These are phyloP conservation scores for Myrmecobius fasciatus DNA, from an alignment of 2,113 vertebrate species.

Conservation along the genomic window DNA sequence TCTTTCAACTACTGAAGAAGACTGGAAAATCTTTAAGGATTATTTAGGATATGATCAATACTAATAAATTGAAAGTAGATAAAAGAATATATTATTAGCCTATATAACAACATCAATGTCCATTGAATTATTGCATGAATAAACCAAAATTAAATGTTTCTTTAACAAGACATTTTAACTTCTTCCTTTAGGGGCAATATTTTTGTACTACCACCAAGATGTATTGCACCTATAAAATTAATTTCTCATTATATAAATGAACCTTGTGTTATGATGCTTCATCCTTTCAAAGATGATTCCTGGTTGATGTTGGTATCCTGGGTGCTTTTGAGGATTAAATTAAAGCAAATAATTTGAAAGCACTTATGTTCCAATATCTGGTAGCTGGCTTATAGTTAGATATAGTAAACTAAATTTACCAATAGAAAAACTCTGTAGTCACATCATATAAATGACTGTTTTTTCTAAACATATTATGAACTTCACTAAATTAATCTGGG, in stretches of 20 bases:
- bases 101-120: background rate
- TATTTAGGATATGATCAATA: background rate
- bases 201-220: background rate
- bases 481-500: background rate
- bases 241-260: background rate
- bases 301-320: background rate
- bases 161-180: background rate
- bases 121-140: background rate
- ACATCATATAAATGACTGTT: background rate
- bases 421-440: background rate
- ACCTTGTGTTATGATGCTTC: background rate
- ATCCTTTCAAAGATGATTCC: background rate
- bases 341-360: slow-evolving; percentile 1
- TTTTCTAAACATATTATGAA: background rate
- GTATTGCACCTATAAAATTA: background rate
- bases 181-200: background rate
- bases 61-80: background rate
- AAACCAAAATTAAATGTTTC: background rate
- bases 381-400: background rate
- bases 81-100: slow-evolving; percentile 12
- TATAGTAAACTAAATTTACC: background rate
- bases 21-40: background rate
- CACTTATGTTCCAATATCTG: background rate
- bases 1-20: background rate
- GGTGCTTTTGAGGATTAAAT: background rate